phyloP scores from a whole-genome alignment of 1,140 invertebrate species.

The Trichogramma pretiosum region DNA sequence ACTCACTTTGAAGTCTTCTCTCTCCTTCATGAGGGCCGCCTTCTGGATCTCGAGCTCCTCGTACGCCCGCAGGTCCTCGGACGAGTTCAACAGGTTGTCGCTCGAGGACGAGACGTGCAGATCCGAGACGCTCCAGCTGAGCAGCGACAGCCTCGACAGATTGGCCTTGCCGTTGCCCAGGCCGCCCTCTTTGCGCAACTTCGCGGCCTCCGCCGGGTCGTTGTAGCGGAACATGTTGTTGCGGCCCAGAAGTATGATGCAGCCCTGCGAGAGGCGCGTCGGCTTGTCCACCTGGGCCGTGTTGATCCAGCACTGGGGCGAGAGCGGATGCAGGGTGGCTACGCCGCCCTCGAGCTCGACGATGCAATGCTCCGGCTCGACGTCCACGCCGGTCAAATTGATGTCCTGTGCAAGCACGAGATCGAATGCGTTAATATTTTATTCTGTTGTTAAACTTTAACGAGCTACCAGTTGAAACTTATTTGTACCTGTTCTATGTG shows the following conservation, averaged over 20 bases:
- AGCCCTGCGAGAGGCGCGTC: constrained; percentile 68
- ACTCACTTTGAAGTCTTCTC: constrained; percentile 42
- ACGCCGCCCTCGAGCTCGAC: constrained; percentile 65
- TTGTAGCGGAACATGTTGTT: constrained; percentile 91
- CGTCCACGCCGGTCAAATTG: constrained; percentile 65
- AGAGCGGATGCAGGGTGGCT: constrained; percentile 66
- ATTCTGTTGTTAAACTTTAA: neutral
- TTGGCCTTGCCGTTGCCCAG: constrained; percentile 51
- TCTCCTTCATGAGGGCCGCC: constrained; percentile 42
- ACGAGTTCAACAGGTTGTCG: constrained; percentile 55
- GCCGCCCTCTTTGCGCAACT: constrained; percentile 64
- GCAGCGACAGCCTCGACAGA: constrained; percentile 71
- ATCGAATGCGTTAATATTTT: neutral
- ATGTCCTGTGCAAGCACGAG: constrained; percentile 56
- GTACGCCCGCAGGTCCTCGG: constrained; percentile 38
- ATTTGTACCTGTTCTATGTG: constrained; percentile 37
- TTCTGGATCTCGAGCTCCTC: constrained; percentile 45
- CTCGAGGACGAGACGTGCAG: constrained; percentile 60
- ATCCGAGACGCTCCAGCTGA: constrained; percentile 76
- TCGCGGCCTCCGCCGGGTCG: constrained; percentile 82
- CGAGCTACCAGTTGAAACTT: neutral
- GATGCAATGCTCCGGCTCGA: constrained; percentile 73
- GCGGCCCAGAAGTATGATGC: constrained; percentile 75
- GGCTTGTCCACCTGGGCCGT: constrained; percentile 65
- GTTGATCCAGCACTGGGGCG: constrained; percentile 77